Evolutionary conservation across 1,140 invertebrate species (phyloP).

Genomic region (Euura saliciscinereae): DNA sequence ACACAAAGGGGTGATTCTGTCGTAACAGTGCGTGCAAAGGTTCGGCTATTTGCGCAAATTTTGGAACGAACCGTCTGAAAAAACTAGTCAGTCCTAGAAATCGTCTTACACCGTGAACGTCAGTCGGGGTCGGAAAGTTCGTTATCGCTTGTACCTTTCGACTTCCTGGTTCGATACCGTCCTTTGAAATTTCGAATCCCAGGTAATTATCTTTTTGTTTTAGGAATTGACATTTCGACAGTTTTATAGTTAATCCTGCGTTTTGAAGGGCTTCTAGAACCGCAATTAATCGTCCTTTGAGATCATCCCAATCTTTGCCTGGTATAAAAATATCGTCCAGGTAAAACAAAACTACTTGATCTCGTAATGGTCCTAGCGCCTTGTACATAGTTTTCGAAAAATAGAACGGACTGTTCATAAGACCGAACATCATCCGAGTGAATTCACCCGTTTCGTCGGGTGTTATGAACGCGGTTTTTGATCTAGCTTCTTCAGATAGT

Average conservation of each 20-base stretch:
- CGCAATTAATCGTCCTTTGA: constrained; percentile 8
- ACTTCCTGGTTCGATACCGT: constrained; percentile 16
- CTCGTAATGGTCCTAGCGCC: constrained; percentile 17
- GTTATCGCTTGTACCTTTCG: constrained; percentile 40
- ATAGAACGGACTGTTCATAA: constrained; percentile 29
- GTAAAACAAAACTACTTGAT: no score
- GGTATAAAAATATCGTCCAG: no score
- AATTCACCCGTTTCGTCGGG: no score
- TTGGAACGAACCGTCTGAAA: constrained; percentile 41
- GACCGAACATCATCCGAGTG: background rate
- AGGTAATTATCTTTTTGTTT: constrained; percentile 18
- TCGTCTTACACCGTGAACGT: constrained; percentile 37
- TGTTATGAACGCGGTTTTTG: constrained; percentile 16
- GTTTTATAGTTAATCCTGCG: no score
- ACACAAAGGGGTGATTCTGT: constrained; percentile 39
- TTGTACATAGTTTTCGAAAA: constrained; percentile 23
- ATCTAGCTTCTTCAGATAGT: constrained; percentile 12
- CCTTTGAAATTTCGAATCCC: constrained; percentile 18
- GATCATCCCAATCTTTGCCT: constrained; percentile 14
- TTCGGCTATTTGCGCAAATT: constrained; percentile 41
- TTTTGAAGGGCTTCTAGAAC: constrained; percentile 20
- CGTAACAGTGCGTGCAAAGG: constrained; percentile 43
- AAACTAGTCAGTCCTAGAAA: constrained; percentile 43
- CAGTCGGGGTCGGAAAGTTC: constrained; percentile 25
- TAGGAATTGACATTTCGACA: constrained; percentile 20